Evolutionary conservation across 2,888 invertebrate genomes (phyloP), one percentile per base, ranked within the genome.

Genomic region (Ectemnius cavifrons): DNA sequence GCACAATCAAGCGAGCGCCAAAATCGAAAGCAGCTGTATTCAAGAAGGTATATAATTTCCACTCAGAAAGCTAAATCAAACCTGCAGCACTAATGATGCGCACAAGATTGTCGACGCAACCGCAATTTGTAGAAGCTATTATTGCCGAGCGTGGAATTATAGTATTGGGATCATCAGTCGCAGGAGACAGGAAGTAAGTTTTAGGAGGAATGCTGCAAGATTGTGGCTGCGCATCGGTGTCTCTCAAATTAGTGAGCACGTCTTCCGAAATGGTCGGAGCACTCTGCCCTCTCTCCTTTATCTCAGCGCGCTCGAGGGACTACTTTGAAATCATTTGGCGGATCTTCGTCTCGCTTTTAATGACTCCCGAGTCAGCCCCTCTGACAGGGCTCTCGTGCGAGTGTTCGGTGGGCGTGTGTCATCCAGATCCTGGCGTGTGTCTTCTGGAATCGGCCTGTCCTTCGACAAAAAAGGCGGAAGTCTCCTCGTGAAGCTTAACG

Each of bases 301-400:
- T 65, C 57, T 46, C 37, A 8, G 11, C 5, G 37, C 11, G 37
- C 37, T 13, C 60, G 45, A 58, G 56, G 58, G 60, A 37, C 61
- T 20, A 71, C 67, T 80, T 78, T 73, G 74, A 76, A 82, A 82
- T 80, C 76, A 78, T 82, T 78, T 73, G 46, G 46, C 62, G 57
- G 76, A 71, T 74, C 67, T 66, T 67, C 63, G 59, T 65, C 49
- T 62, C n/a, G 71, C 27, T 70, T 59, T 67, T 75, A 82, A 82
- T 78, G 70, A 71, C 70, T 64, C 45, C 62, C 65, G 60, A 80
- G 75, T 62, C 59, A 60, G 58, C 70, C 62, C 75, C 76, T 80
- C 80, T 76, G 65, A 80, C 78, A 67, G 75, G 62, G 70, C 75
- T 79, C 70, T 79, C 70, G 71, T 58, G 45, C 68, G 47, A 46